Percentiles rank a stretch among this genome's conserved stretches.
phyloP scores from a whole-genome alignment of 2,113 vertebrate genomes.

The Excalfactoria chinensis region DNA sequence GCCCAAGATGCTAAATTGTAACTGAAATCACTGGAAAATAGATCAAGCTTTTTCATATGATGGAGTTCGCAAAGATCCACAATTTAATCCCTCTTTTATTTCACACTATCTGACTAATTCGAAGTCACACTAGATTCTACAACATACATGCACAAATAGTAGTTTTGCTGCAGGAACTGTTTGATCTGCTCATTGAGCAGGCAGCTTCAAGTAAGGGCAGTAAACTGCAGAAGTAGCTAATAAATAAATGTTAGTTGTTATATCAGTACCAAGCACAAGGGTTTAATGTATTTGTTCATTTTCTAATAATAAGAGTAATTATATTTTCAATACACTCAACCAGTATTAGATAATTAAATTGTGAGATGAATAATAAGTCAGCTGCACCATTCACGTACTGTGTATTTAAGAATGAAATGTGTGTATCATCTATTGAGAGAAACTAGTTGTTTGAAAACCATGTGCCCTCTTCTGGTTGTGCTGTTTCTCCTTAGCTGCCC shows the following conservation, averaged over 20 bases:
- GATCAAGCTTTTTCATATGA: slow-evolving; percentile 75
- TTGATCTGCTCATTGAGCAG: slow-evolving; percentile 83
- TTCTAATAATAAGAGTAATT: background rate
- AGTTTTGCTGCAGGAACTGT: slow-evolving; percentile 84
- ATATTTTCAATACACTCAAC: background rate
- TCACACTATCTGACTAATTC: slow-evolving; percentile 82
- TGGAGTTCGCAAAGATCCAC: slow-evolving; percentile 68
- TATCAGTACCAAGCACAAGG: background rate
- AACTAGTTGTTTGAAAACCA: background rate
- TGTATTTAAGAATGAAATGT: background rate
- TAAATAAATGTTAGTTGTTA: background rate
- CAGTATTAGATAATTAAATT: background rate
- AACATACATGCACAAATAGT: slow-evolving; percentile 74
- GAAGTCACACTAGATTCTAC: slow-evolving; percentile 82
- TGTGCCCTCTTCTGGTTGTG: background rate
- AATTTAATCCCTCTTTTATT: slow-evolving; percentile 76
- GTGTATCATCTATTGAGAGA: background rate
- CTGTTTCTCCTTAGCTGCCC: background rate
- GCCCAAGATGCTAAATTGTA: slow-evolving; percentile 78
- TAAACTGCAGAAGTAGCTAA: background rate
- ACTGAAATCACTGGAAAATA: slow-evolving; percentile 77
- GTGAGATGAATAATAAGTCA: background rate
- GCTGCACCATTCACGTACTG: background rate
- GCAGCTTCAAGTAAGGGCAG: slow-evolving; percentile 44
- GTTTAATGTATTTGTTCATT: background rate